phyloP scores from a whole-genome alignment of 2,113 vertebrate genomes.

The Epinephelus moara region DNA sequence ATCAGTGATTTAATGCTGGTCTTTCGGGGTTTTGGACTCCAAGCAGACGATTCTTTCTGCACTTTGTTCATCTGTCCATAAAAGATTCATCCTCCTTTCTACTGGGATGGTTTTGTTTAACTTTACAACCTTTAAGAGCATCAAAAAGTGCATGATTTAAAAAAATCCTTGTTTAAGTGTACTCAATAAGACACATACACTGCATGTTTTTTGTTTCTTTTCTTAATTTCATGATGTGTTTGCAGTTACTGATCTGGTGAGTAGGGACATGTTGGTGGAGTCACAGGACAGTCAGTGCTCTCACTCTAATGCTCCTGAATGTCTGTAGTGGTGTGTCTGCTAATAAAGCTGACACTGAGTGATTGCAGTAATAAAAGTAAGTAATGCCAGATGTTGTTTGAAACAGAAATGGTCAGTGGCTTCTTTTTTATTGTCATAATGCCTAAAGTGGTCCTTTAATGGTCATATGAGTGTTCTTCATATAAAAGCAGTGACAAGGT shows the following conservation, averaged over 20 bases:
- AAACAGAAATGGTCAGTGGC: constrained; percentile 13
- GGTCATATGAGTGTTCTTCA: neutral
- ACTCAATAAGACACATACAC: neutral
- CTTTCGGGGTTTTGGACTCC: neutral
- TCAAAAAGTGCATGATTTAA: neutral
- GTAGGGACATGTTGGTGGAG: neutral
- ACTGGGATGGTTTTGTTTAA: constrained; percentile 9
- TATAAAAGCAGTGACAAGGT: neutral
- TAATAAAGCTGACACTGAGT: constrained; percentile 46
- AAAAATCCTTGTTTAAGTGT: constrained; percentile 3
- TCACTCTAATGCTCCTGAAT: constrained; percentile 1
- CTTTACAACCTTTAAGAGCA: constrained; percentile 5
- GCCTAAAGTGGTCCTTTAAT: constrained; percentile 18
- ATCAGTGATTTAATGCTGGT: no score
- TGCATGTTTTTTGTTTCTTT: neutral
- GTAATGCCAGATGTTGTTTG: constrained; percentile 41
- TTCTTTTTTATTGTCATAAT: constrained; percentile 3
- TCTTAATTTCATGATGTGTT: neutral
- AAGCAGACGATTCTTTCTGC: neutral
- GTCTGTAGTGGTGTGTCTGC: constrained; percentile 11
- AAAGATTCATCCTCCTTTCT: constrained; percentile 12
- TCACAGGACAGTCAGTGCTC: neutral
- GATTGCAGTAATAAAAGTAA: constrained; percentile 31
- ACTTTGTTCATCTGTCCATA: constrained; percentile 1
- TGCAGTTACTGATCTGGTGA: neutral